Base-by-base conservation (phyloP, 2,888 invertebrate genomes). In the Empis stercorea region DNA sequence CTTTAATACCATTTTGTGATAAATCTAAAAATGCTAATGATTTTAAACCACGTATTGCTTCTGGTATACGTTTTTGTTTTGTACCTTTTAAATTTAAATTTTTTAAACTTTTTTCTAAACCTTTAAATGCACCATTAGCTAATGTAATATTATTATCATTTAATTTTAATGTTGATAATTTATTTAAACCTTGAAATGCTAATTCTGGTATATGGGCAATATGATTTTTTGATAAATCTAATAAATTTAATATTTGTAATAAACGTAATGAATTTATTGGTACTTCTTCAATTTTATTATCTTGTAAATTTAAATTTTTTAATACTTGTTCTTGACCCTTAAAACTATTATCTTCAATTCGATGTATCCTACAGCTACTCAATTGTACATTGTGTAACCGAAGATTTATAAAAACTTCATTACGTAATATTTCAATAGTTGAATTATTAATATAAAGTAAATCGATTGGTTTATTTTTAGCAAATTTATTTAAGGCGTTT, bases 71-170 rank as follows among this genome's bases (percentile, higher is more conserved):
- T 57, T 83, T 84, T 64, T 88, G 87, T 46, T 80, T 75, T 0
- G 89, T 88, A 30, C 88, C 89, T 72, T 92, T 92, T 32, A 93
- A 71, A 64, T 93, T 92, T 43, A 93, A 72, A 68, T 93, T 93
- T 69, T 91, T 91, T 39, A 93, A 71, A 11, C 81, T 82, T 48
- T 72, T 76, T 60, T 91, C 89, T 49, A 93, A 71, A 2, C 91
- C 91, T n/a, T 73, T 71, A 47, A 93, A 79, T 5, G 88, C 81
- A 43, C 75, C 76, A 1, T 76, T 59, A 4, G 80, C 75, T 52
- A 92, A 64, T 4, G 84, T 84, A 0, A 89, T 75, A 62, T 88
- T 88, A 64, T 92, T 93, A 61, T 92, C 92, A 4, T 89, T 86
- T 45, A 93, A 64, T 66, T 91, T 91, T 13, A 91, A 66, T 0